Percentiles rank a stretch among this genome's conserved stretches.
These are phyloP conservation scores for Litoditis marina DNA, from an alignment of 2,888 invertebrate species.

Conservation along the genomic window DNA sequence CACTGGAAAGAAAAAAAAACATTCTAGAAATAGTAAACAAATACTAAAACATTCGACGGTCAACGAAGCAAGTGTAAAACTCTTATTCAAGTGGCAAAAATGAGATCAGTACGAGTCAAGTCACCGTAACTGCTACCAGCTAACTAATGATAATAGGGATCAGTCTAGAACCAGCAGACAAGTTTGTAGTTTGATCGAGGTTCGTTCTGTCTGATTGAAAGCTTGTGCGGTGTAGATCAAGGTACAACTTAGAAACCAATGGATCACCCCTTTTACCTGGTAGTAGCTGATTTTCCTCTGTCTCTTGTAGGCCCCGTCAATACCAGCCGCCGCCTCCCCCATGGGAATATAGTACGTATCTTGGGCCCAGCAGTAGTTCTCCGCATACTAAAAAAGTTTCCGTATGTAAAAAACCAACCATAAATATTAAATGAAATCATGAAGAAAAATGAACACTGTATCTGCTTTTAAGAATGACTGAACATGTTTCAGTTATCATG, in stretches of 20 bases:
- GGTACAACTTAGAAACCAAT: too few relatives aligned
- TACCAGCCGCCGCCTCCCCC: conserved; percentile 46
- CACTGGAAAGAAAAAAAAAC: conserved; percentile 27
- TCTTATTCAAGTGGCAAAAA: not conserved
- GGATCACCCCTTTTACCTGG: conserved; percentile 31
- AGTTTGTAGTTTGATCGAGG: too few relatives aligned
- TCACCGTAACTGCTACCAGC: too few relatives aligned
- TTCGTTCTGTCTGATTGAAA: too few relatives aligned
- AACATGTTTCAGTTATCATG: too few relatives aligned
- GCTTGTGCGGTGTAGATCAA: too few relatives aligned
- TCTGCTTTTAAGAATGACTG: too few relatives aligned
- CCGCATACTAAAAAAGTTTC: conserved; percentile 58
- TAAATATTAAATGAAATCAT: not conserved
- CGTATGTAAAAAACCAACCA: not conserved
- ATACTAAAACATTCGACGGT: not conserved
- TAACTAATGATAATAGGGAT: too few relatives aligned
- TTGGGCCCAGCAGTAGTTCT: conserved; percentile 60
- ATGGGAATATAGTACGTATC: conserved; percentile 58
- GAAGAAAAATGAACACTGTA: not conserved
- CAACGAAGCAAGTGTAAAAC: not conserved
- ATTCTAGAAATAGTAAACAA: not conserved
- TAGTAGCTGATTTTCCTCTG: conserved; percentile 53
- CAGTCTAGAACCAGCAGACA: too few relatives aligned
- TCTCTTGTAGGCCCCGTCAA: conserved; percentile 41
- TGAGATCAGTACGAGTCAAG: too few relatives aligned